Evolutionary conservation across 2,888 invertebrate genomes (phyloP), one percentile per base, ranked within the genome.

Genomic region (Phaonia tiefii): DNA sequence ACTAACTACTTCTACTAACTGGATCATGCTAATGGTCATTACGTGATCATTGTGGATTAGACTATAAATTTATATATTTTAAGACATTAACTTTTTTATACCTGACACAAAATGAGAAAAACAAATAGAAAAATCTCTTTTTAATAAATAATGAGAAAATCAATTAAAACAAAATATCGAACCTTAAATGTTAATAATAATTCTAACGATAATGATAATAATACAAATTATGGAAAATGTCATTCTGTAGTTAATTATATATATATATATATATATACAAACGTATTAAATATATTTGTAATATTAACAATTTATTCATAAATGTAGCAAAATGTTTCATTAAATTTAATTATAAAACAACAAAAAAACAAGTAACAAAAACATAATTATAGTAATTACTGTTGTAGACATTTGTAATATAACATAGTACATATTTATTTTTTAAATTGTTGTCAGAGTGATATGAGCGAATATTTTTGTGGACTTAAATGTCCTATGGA

Each of bases 51-150:
- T 67, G 65, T 74, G 42, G 39, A 49, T 56, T 37, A 25, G 54
- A 72, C 75, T 72, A 71, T 60, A 54, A 60, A 77, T 72, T 77
- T 80, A 66, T 76, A n/a, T n/a, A 76, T 74, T 80, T 69, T 78
- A 81, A 78, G 80, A 60, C 75, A 77, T 75, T 71, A 46, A 81
- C 78, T 75, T 81, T 81, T 76, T 81, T 78, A 81, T 81, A 81
- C 78, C 81, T 72, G 75, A 39, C 60, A 25, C 13, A 63, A 51
- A 77, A 60, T 1, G n/a, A n/a, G n/a, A n/a, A n/a, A n/a, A 39
- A 54, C 26, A 37, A 70, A 31, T 10, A 60, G 26, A 26, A 73
- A 49, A 44, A 1, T 37, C 26, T 75, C 37, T 58, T 69, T 69
- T 69, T 56, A 39, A 69, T 31, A 31, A 58, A 39, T n/a, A 13